phyloP scores from a whole-genome alignment of 2,888 invertebrate species.

The Diplazon laetatorius region DNA sequence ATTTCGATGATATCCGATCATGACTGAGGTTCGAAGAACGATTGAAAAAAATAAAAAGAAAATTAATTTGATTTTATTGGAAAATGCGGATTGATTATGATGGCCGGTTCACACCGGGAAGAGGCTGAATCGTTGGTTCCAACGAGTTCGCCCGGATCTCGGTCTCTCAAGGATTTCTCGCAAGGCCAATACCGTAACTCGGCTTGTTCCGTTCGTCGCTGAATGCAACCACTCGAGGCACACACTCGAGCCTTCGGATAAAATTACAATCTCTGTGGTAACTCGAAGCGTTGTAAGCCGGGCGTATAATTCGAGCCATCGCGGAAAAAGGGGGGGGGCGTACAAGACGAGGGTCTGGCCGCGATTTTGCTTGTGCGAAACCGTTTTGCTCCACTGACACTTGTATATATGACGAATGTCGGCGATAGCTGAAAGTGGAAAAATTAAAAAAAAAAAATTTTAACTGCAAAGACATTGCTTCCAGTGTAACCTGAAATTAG shows the following conservation, averaged over 20 bases:
- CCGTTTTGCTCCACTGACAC: constrained; percentile 22
- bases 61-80: not conserved
- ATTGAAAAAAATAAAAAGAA: too few relatives aligned
- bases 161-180: constrained; percentile 57
- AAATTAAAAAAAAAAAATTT: too few relatives aligned
- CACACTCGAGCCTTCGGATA: constrained; percentile 64
- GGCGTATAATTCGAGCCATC: constrained; percentile 73
- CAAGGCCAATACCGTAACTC: constrained; percentile 59
- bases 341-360: constrained; percentile 1
- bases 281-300: constrained; percentile 73
- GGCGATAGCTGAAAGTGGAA: constrained; percentile 39
- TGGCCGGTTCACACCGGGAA: not conserved
- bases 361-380: constrained; percentile 53
- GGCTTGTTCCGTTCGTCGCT: constrained; percentile 35
- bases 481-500: constrained; percentile 12
- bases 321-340: not conserved
- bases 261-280: constrained; percentile 72
- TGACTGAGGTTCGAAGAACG: too few relatives aligned
- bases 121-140: not conserved
- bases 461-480: constrained; percentile 22
- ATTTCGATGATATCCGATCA: too few relatives aligned
- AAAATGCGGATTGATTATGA: not conserved
- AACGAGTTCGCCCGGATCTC: not conserved
- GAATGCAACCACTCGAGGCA: constrained; percentile 30
- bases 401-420: not conserved